Evolutionary conservation across 2,888 invertebrate genomes (phyloP).

Genomic region (Eustalomyia histrio): DNA sequence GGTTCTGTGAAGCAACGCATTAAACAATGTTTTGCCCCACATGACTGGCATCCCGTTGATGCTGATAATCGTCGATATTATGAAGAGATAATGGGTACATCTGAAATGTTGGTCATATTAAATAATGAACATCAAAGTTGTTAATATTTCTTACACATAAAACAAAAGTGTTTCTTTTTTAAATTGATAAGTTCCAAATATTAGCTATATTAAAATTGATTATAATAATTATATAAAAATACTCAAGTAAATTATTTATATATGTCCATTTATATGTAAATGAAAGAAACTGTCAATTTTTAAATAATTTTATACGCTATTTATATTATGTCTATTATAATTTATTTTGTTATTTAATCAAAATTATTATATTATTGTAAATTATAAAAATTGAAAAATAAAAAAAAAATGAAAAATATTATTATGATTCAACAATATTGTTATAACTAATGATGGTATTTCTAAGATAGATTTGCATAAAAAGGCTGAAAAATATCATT

Average conservation of each 20-base stretch:
- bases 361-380: not conserved
- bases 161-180: not conserved
- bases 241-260: not conserved
- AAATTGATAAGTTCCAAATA: conserved; percentile 10
- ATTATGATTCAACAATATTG: no score
- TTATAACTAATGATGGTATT: no score
- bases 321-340: not conserved
- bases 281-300: not conserved
- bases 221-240: not conserved
- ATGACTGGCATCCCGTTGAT: conserved; percentile 78
- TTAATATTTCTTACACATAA: conserved; percentile 23
- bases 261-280: not conserved
- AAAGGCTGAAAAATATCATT: no score
- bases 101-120: conserved; percentile 75
- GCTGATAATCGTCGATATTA: conserved; percentile 76
- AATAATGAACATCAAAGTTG: conserved; percentile 66
- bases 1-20: conserved; percentile 73
- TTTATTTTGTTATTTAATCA: not conserved
- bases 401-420: no score
- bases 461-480: no score
- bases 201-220: not conserved
- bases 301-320: not conserved
- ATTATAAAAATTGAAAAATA: not conserved
- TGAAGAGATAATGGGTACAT: conserved; percentile 77
- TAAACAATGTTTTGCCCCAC: conserved; percentile 76